A percentile compares a stretch with the other conserved stretches of the same genome.
phyloP scores from a whole-genome alignment of 1,140 invertebrate genomes.

The Phthorimaea operculella region DNA sequence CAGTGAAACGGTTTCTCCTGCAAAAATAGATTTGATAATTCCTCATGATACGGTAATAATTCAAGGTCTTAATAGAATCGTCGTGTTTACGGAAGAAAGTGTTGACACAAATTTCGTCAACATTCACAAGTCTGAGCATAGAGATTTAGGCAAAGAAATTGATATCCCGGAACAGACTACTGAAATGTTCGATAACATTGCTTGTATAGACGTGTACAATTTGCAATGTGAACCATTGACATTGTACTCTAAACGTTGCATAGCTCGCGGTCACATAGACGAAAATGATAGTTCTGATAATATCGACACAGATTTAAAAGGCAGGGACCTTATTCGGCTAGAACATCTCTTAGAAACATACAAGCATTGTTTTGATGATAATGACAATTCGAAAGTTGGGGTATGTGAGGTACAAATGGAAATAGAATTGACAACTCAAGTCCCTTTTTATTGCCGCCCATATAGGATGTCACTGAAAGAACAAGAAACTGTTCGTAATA shows the following conservation, averaged over 20 bases:
- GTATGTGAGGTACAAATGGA: background rate
- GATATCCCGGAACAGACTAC: slow-evolving; percentile 5
- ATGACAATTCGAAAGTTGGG: background rate
- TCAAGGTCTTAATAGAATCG: background rate
- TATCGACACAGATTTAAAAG: background rate
- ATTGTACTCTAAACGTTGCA: background rate
- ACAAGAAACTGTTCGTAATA: slow-evolving; percentile 23
- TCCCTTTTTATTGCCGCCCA: background rate
- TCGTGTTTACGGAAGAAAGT: background rate
- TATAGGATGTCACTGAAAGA: slow-evolving; percentile 14
- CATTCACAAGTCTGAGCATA: background rate
- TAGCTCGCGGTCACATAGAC: background rate
- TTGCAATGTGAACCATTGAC: background rate
- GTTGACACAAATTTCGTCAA: background rate
- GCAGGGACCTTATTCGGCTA: background rate
- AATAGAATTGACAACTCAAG: background rate
- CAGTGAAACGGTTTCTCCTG: background rate
- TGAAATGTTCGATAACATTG: background rate
- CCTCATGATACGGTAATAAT: background rate
- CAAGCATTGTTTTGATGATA: background rate
- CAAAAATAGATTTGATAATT: background rate
- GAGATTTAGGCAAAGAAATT: background rate
- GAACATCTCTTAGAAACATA: background rate
- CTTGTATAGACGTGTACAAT: slow-evolving; percentile 8
- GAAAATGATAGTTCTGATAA: background rate